Conservation (phyloP, 2,888 invertebrate species). For the Hirtodrosophila confusa region DNA sequence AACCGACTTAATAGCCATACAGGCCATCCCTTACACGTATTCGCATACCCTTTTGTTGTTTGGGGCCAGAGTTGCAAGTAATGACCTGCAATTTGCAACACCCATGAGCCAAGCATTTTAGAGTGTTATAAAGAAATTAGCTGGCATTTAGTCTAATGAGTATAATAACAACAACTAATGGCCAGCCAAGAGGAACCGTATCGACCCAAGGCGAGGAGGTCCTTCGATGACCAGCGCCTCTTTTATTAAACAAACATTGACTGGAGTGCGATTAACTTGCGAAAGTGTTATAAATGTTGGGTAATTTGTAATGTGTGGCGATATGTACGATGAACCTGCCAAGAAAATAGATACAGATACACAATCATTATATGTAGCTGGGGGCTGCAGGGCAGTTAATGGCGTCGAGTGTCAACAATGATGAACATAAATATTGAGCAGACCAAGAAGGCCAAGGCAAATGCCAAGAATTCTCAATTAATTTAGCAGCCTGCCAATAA, state of each 20-base stretch:
- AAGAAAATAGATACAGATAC: constrained; percentile 20
- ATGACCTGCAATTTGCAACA: constrained; percentile 61
- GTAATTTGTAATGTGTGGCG: constrained; percentile 51
- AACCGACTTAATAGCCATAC: constrained; percentile 28
- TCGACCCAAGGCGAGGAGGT: neutral
- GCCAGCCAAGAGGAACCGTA: constrained; percentile 15
- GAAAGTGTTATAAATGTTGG: constrained; percentile 72
- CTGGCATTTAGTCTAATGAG: constrained; percentile 73
- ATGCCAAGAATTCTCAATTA: constrained; percentile 61
- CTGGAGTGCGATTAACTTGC: constrained; percentile 72
- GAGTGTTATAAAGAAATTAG: constrained; percentile 78
- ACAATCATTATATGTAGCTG: constrained; percentile 16
- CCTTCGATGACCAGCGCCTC: constrained; percentile 22
- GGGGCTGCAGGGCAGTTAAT: constrained; percentile 16
- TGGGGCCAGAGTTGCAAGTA: constrained; percentile 35
- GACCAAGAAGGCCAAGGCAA: constrained; percentile 41
- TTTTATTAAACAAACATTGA: constrained; percentile 74
- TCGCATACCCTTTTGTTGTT: neutral
- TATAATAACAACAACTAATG: constrained; percentile 74
- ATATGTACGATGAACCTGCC: neutral
- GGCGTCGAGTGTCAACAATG: constrained; percentile 49
- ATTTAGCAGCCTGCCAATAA: constrained; percentile 69
- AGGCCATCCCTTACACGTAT: constrained; percentile 11
- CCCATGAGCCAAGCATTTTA: constrained; percentile 59
- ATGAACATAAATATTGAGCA: constrained; percentile 49